Evolutionary conservation across 2,888 invertebrate genomes (phyloP).

Genomic region (Polymixis flavicincta): DNA sequence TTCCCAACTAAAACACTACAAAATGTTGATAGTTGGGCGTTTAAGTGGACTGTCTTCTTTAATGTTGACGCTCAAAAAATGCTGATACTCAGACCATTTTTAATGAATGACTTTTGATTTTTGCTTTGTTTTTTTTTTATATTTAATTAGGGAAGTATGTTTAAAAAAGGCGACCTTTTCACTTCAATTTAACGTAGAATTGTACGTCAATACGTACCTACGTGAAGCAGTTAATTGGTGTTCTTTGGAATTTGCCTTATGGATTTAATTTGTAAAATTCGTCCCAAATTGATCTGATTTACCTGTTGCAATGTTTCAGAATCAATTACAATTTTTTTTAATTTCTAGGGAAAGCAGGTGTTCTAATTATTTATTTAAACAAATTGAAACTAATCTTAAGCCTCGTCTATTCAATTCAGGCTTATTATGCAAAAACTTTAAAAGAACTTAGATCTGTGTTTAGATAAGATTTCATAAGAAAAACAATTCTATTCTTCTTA

Average conservation of each 20-base stretch:
- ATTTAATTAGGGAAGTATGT: neutral
- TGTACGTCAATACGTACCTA: neutral
- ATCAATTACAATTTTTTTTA: neutral
- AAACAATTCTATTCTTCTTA: slow-evolving; percentile 29
- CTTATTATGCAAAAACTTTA: slow-evolving; percentile 23
- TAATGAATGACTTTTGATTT: neutral
- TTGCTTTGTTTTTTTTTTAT: neutral
- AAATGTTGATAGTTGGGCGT: neutral
- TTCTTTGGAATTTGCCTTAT: neutral
- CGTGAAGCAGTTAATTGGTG: neutral
- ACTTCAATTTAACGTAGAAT: neutral
- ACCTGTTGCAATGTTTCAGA: neutral
- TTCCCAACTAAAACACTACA: too few species aligned
- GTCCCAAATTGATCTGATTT: neutral
- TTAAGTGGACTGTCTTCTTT: neutral
- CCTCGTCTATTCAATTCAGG: slow-evolving; percentile 17
- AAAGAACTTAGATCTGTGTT: slow-evolving; percentile 24
- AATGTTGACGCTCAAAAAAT: neutral
- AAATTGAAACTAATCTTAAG: slow-evolving; percentile 21
- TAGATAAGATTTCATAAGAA: slow-evolving; percentile 19
- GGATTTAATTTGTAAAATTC: neutral
- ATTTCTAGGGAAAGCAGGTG: neutral
- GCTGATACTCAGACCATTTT: neutral
- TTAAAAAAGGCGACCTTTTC: neutral
- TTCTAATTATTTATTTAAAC: neutral